These are phyloP conservation scores for Plemyria rubiginata DNA, from an alignment of 2,888 invertebrate species.

Conservation along the genomic window DNA sequence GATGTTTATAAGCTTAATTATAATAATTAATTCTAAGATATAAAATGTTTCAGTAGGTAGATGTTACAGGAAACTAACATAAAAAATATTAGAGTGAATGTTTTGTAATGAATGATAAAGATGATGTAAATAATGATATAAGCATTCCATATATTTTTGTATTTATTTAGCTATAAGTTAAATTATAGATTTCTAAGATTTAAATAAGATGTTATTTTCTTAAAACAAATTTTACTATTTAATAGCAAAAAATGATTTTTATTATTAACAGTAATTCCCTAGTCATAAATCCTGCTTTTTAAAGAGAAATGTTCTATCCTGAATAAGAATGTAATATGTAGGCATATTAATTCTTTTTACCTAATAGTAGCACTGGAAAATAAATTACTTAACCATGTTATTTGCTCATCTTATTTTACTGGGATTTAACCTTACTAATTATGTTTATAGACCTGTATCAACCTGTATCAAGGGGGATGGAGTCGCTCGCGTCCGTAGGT, in stretches of 20 bases:
- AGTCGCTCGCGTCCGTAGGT: too few species aligned
- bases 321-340: neutral
- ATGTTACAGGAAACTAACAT: neutral
- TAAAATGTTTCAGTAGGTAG: neutral
- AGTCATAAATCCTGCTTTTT: slow-evolving; percentile 23
- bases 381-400: slow-evolving; percentile 19
- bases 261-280: slow-evolving; percentile 22
- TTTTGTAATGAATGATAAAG: slow-evolving; percentile 15
- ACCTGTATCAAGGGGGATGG: too few species aligned
- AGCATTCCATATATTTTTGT: slow-evolving; percentile 35
- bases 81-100: neutral
- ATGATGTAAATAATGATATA: too few species aligned
- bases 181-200: slow-evolving; percentile 5
- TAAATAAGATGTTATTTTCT: slow-evolving; percentile 1
- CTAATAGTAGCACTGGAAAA: neutral
- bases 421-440: too few species aligned
- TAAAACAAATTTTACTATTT: slow-evolving; percentile 2
- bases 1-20: neutral
- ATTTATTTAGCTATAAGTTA: slow-evolving; percentile 26
- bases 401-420: slow-evolving; percentile 5
- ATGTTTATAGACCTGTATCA: too few species aligned
- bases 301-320: slow-evolving; percentile 7
- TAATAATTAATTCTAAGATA: neutral
- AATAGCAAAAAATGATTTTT: neutral
- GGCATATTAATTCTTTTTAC: neutral